Percentiles rank a stretch among this genome's conserved stretches.
Conservation (phyloP, 1,140 invertebrate species). For the Drosophila aff. region DNA sequence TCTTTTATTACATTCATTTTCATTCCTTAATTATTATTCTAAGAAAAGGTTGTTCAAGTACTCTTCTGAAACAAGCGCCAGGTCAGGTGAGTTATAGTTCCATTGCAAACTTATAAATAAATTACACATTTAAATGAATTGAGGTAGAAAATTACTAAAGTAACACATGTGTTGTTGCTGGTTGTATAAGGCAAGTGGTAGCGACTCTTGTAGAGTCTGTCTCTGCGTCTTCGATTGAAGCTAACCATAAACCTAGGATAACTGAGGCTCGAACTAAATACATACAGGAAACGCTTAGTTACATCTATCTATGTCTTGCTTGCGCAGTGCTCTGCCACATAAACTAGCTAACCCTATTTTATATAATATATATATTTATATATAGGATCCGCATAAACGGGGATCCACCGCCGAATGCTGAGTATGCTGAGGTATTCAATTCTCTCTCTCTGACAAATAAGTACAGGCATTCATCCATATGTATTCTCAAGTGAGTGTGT, state of each 20-base stretch:
- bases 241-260: slow-evolving; percentile 68
- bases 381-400: slow-evolving; percentile 26
- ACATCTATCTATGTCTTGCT: slow-evolving; percentile 49
- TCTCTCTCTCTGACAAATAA: slow-evolving; percentile 47
- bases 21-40: slow-evolving; percentile 23
- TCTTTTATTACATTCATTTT: slow-evolving; percentile 9
- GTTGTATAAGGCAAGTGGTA: slow-evolving; percentile 72
- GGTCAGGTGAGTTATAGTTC: slow-evolving; percentile 19
- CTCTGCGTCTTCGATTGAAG: slow-evolving; percentile 60
- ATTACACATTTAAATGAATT: slow-evolving; percentile 78
- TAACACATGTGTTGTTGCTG: slow-evolving; percentile 74
- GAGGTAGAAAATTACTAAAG: slow-evolving; percentile 82
- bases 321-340: no score
- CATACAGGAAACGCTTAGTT: slow-evolving; percentile 56
- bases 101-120: slow-evolving; percentile 67
- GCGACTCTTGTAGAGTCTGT: slow-evolving; percentile 74
- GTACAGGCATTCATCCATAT: slow-evolving; percentile 51
- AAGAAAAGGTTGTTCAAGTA: slow-evolving; percentile 9
- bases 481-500: slow-evolving; percentile 28
- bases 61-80: slow-evolving; percentile 5
- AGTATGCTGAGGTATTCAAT: slow-evolving; percentile 74
- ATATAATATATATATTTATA: slow-evolving; percentile 5
- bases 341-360: slow-evolving; percentile 32
- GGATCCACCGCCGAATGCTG: slow-evolving; percentile 42
- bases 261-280: slow-evolving; percentile 61